Conservation (phyloP, 2,113 vertebrate genomes). For the Thomomys bottae region DNA sequence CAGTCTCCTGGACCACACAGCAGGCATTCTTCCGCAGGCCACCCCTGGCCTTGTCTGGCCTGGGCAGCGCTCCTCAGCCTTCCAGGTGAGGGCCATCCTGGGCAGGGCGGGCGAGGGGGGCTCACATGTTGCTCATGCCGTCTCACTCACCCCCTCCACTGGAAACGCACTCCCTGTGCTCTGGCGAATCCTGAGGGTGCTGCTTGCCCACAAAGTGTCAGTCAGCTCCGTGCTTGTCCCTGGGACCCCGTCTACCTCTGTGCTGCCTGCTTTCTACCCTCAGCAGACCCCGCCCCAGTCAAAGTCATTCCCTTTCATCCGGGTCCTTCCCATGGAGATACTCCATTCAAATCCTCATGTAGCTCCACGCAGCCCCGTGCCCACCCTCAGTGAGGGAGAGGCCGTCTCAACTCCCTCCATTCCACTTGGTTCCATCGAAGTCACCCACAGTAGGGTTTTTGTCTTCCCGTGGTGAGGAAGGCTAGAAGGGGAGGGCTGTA, state of each 20-base stretch:
- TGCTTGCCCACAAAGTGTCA: not conserved
- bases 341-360: not conserved
- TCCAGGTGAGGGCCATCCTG: not conserved
- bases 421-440: too few species aligned
- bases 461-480: not conserved
- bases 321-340: not conserved
- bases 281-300: accelerated
- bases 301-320: not conserved
- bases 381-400: not conserved
- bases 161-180: not conserved
- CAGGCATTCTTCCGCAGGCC: not conserved
- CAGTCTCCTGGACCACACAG: not conserved
- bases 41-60: too few species aligned
- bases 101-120: not conserved
- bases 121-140: not conserved
- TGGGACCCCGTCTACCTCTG: too few species aligned
- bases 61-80: not conserved
- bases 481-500: not conserved
- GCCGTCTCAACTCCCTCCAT: not conserved
- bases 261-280: not conserved
- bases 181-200: not conserved
- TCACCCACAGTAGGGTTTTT: not conserved
- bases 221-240: not conserved
- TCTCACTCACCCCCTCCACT: accelerated
- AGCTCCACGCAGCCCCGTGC: not conserved